Base-by-base conservation (phyloP, 2,113 vertebrate species). In the Aspidoscelis tigris region DNA sequence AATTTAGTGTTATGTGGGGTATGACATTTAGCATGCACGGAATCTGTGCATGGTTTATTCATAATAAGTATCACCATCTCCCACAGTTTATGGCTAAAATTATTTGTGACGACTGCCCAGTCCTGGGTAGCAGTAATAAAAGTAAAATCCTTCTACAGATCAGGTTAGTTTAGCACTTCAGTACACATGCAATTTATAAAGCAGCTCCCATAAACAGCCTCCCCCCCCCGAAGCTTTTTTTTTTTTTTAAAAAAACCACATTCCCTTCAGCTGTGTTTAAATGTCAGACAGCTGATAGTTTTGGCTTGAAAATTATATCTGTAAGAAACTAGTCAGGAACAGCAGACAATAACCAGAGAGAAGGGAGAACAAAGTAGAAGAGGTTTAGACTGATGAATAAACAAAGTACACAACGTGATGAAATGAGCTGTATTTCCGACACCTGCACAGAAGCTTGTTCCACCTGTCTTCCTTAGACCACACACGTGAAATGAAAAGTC, bases 251-350 rank as follows among this genome's bases (percentile, higher is more conserved):
- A 33, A 33, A 53, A 39, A 39, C 69, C 14, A 82, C 81, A 85
- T 12, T n/a, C 76, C 33, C 81, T 82, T 78, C 39, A 39, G 86
- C 69, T 68, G 33, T 88, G 26, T 83, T 93, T 88, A 87, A 65
- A 71, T 88, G 88, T 78, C 78, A 90, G 44, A 7, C 24, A 72
- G 68, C 14, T 20, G 41, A 10, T 68, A 3, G 77, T 87, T 69
- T 82, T 81, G 33, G 20, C 47, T 84, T 87, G 88, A 39, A 26
- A 44, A 20, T 70, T 4, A 76, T 21, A 66, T 84, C 88, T 76
- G 71, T 4, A 64, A 87, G 80, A 90, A 70, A 87, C 18, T 11
- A 76, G 21, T 66, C 0, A 0, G 65, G 33, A 64, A 20, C 0
- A 88, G 39, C 81, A 89, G 84, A 7, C 47, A 70, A 74, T 75